Base-by-base conservation (phyloP, 1,140 invertebrate species). In the Globodera rostochiensis region DNA sequence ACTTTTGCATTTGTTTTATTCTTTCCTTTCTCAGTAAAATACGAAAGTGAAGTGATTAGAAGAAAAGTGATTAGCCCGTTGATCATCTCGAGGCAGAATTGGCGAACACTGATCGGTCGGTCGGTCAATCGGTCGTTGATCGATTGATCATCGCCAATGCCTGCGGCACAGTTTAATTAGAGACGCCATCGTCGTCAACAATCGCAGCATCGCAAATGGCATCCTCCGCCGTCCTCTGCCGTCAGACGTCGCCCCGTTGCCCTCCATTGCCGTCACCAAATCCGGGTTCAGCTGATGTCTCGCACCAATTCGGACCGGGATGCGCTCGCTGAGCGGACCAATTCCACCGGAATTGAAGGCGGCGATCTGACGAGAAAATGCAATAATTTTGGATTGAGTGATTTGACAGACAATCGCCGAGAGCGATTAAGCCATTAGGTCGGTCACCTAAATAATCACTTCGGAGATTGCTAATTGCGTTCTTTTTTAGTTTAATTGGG, bases 331-430 rank as follows among this genome's bases (percentile, higher is more conserved):
- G 45, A 57, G 19, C 46, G 82, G 82, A 66, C 82, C 82, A 21
- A 53, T 71, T 19, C 82, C 82, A 8, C 82, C 82, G 15, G 25
- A 8, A 67, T 83, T 83, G 83, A 84, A 83, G 13, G 49, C 82
- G 19, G 82, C 82, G 11, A 79, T 74, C 77, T 79, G n/a, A 46
- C 19, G 50, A 19, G 45, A 53, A 36, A 36, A 36, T 36, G 36
- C 36, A 36, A 36, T 36, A 36, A 36, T 36, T 36, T 36, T 3
- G 36, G 36, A 36, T 36, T 36, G 36, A 77, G 8, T 21, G 47
- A 77, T 73, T 11, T 7, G 25, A 25, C 21, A 21, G 19, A 60
- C 57, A 60, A 60, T 53, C 11, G 50, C 11, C 11, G 50, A 53
- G 50, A 9, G 7, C 50, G 36, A 36, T 36, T 36, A 36, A 36